phyloP scores from a whole-genome alignment of 2,797 vertebrate species.

The Uromys caudimaculatus region DNA sequence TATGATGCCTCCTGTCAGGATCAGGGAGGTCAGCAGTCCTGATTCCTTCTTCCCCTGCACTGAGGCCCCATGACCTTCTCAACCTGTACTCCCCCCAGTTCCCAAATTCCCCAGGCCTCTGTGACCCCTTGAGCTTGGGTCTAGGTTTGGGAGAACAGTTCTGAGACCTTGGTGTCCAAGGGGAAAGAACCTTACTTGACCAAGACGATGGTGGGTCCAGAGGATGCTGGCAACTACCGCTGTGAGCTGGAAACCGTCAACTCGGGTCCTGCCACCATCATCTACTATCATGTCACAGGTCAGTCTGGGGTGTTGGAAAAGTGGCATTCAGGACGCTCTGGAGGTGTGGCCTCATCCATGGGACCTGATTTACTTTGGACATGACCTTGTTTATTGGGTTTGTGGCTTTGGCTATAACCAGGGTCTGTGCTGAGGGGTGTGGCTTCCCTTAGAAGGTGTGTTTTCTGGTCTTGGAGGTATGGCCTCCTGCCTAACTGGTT shows the following conservation, averaged over 20 bases:
- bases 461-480: neutral
- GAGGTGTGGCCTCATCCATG: neutral
- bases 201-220: constrained; percentile 56
- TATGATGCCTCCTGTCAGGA: neutral
- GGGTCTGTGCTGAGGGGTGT: neutral
- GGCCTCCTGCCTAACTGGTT: neutral
- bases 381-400: neutral
- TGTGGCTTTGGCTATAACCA: neutral
- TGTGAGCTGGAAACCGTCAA: constrained; percentile 40
- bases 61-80: neutral
- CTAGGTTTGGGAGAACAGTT: constrained; percentile 74
- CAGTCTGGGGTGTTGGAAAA: neutral
- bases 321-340: neutral
- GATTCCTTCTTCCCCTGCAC: neutral
- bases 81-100: constrained; percentile 22
- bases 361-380: neutral
- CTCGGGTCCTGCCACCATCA: neutral
- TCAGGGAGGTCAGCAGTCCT: neutral
- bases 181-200: constrained; percentile 55
- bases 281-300: constrained; percentile 65
- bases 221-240: constrained; percentile 68
- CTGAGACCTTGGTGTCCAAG: constrained; percentile 62
- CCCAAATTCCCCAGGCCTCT: constrained; percentile 66
- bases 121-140: constrained; percentile 77
- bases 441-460: neutral